A percentile compares a stretch with the other conserved stretches of the same genome.
These are phyloP conservation scores for Metacarcinus magister DNA, from an alignment of 2,888 invertebrate species.

Conservation along the genomic window DNA sequence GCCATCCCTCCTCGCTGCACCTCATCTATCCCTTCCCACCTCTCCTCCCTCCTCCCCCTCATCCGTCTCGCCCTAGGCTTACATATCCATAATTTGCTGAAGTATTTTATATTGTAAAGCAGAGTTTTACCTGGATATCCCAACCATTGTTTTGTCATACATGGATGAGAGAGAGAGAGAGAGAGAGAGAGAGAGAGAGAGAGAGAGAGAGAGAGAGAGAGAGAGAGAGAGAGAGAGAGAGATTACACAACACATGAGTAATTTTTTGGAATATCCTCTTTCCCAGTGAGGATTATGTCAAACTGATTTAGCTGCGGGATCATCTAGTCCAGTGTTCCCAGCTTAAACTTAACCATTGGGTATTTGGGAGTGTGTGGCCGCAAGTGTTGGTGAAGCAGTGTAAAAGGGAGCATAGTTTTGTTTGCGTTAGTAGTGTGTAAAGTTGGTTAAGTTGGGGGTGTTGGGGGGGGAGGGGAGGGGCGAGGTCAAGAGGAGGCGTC, in stretches of 20 bases:
- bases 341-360: background rate
- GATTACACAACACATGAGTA: background rate
- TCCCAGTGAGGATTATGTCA: background rate
- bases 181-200: too few species aligned
- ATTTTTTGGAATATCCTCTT: slow-evolving; percentile 32
- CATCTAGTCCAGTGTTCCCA: background rate
- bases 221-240: background rate
- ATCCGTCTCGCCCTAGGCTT: background rate
- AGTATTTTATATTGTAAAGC: background rate
- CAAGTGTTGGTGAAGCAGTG: background rate
- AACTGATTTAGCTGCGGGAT: background rate
- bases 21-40: background rate
- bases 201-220: background rate
- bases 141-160: background rate
- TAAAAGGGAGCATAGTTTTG: background rate
- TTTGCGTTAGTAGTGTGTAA: too few species aligned
- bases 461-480: too few species aligned
- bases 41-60: background rate
- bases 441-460: too few species aligned
- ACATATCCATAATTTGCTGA: background rate
- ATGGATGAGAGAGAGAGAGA: background rate
- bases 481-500: too few species aligned
- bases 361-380: background rate
- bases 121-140: background rate
- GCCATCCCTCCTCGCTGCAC: background rate